Base-by-base conservation (phyloP, 2,888 invertebrate genomes). In the Galerucella nymphaeae region DNA sequence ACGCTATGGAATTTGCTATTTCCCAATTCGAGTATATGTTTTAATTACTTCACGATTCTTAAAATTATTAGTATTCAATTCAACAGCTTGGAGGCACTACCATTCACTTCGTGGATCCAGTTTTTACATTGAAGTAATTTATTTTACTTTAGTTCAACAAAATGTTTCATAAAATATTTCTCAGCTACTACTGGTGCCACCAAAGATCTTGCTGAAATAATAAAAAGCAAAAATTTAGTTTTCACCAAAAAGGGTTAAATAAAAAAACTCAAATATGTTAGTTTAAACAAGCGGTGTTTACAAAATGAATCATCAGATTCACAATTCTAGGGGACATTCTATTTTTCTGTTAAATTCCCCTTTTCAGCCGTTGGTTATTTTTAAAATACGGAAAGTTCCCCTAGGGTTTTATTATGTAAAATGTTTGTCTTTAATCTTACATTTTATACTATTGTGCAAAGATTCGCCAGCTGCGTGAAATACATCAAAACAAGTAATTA, bases 401-500 rank as follows among this genome's bases (percentile, higher is more conserved):
- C 70, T 70, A 59, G 70, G 62, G 61, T 75, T 73, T 74, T 69
- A 74, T 77, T 76, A 75, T 70, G 66, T 73, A 70, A 76, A 77
- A 78, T 82, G 82, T 85, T 83, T 84, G 83, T 81, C 82, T 83
- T 83, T 83, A 83, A 84, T 84, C 82, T 81, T 80, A 71, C 67
- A 80, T 78, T 82, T 71, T 63, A 70, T 68, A 57, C 65, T 80
- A 82, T 83, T 84, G 81, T 82, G 80, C 74, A 73, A 78, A 82
- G 79, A 80, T 80, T 80, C 75, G 80, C 78, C 84, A 85, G 85
- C 85, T 84, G 85, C 80, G 80, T 76, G 81, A 79, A 83, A 83
- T 84, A 80, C 84, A 83, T 83, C 83, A 83, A 84, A 86, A 84
- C 85, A 82, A 83, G 84, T 85, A 86, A 86, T 86, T 86, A 86